Conservation (phyloP, 2,113 vertebrate species). For the Notiomystis cincta region DNA sequence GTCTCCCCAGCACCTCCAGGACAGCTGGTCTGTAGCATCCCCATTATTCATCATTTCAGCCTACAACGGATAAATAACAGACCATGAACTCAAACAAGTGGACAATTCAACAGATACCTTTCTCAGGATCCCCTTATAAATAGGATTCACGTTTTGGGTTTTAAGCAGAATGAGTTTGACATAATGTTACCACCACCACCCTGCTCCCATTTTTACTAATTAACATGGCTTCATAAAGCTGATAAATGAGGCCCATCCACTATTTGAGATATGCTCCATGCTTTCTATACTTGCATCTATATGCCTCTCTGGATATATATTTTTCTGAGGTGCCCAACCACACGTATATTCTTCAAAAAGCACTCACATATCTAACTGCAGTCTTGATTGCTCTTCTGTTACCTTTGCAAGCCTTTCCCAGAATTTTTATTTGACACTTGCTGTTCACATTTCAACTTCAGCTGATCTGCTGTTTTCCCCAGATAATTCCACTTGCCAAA, state of each 20-base stretch:
- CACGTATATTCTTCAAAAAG: neutral
- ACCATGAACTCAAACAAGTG: neutral
- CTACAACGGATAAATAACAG: neutral
- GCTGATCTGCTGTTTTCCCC: neutral
- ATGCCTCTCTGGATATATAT: neutral
- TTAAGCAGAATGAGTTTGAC: neutral
- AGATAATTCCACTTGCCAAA: neutral
- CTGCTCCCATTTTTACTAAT: neutral
- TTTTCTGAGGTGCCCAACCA: neutral
- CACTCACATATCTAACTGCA: fast-evolving
- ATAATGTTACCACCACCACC: neutral
- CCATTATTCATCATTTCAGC: neutral
- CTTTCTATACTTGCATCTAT: neutral
- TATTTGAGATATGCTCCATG: neutral
- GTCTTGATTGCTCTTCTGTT: neutral
- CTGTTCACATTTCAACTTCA: neutral
- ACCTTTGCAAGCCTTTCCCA: neutral
- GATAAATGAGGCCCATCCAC: neutral
- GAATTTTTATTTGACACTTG: neutral
- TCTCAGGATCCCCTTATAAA: neutral
- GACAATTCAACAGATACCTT: neutral
- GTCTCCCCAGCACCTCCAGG: neutral
- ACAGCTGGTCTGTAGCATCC: neutral
- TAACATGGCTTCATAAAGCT: neutral
- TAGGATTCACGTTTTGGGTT: neutral